Conservation (phyloP, 2,113 vertebrate genomes). For the Takifugu bimaculatus region DNA sequence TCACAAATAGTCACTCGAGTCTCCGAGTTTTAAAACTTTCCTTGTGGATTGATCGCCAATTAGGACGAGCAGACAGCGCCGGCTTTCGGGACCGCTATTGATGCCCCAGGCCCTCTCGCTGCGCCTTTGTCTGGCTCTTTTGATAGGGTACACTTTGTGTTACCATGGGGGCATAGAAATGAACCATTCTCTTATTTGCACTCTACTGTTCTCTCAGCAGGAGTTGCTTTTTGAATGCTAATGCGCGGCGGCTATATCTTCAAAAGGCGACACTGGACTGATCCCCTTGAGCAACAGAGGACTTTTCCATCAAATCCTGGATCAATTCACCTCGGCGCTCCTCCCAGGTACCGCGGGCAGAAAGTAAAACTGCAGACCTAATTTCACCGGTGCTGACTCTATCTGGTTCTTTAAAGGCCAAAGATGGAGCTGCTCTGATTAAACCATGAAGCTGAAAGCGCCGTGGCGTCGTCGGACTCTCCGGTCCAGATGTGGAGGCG, state of each 20-base stretch:
- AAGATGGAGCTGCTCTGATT: neutral
- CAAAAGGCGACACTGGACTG: slow-evolving; percentile 55
- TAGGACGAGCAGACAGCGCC: slow-evolving; percentile 38
- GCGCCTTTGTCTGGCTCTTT: slow-evolving; percentile 51
- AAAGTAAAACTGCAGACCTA: slow-evolving; percentile 19
- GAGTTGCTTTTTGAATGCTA: slow-evolving; percentile 58
- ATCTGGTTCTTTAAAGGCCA: neutral
- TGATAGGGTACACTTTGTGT: slow-evolving; percentile 47
- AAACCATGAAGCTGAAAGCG: too few relatives aligned
- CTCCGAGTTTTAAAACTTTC: slow-evolving; percentile 19
- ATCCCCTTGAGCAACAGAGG: slow-evolving; percentile 50
- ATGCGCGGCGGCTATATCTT: slow-evolving; percentile 53
- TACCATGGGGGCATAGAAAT: slow-evolving; percentile 60
- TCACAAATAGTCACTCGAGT: neutral
- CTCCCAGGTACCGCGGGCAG: slow-evolving; percentile 23
- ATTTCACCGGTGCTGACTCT: slow-evolving; percentile 22
- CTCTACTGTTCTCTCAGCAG: slow-evolving; percentile 40
- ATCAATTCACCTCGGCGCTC: slow-evolving; percentile 48
- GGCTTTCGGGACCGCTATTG: slow-evolving; percentile 57
- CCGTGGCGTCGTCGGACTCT: too few relatives aligned
- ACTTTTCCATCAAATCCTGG: slow-evolving; percentile 57
- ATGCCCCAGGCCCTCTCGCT: slow-evolving; percentile 48
- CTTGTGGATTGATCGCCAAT: slow-evolving; percentile 55
- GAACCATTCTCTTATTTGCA: slow-evolving; percentile 58
- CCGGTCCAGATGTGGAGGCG: too few relatives aligned